Evolutionary conservation across 1,140 invertebrate species (phyloP).

Genomic region (Lethocerus indicus): DNA sequence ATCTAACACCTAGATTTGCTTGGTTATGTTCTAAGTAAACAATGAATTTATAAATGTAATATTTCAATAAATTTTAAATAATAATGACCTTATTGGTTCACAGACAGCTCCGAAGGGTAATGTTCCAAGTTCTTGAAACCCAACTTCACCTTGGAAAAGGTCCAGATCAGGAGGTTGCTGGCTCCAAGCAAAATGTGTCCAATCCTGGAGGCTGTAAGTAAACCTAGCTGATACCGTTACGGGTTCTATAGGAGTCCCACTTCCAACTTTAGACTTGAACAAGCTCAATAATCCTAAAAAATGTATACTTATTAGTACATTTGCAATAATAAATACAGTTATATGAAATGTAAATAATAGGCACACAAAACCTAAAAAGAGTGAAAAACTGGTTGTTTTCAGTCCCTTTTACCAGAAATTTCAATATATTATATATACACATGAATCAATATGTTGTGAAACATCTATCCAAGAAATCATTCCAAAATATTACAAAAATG

Average conservation of each 20-base stretch:
- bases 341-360: too few relatives aligned
- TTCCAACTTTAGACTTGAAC: conserved; percentile 62
- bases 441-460: too few relatives aligned
- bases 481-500: too few relatives aligned
- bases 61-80: neutral
- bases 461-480: too few relatives aligned
- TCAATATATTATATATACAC: too few relatives aligned
- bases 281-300: conserved; percentile 46
- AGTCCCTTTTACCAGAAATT: too few relatives aligned
- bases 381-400: too few relatives aligned
- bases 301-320: too few relatives aligned
- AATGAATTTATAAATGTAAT: neutral
- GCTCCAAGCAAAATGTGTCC: conserved; percentile 43
- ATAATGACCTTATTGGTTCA: conserved; percentile 49
- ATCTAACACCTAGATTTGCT: too few relatives aligned
- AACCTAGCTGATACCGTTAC: conserved; percentile 62
- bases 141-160: conserved; percentile 41
- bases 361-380: too few relatives aligned
- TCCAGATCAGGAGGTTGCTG: conserved; percentile 57
- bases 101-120: conserved; percentile 70
- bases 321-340: too few relatives aligned
- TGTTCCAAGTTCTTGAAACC: conserved; percentile 34
- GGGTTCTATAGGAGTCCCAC: conserved; percentile 37
- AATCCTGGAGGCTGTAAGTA: conserved; percentile 62
- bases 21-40: neutral